phyloP scores from a whole-genome alignment of 1,140 invertebrate species.

The Lasaia peninsularis region DNA sequence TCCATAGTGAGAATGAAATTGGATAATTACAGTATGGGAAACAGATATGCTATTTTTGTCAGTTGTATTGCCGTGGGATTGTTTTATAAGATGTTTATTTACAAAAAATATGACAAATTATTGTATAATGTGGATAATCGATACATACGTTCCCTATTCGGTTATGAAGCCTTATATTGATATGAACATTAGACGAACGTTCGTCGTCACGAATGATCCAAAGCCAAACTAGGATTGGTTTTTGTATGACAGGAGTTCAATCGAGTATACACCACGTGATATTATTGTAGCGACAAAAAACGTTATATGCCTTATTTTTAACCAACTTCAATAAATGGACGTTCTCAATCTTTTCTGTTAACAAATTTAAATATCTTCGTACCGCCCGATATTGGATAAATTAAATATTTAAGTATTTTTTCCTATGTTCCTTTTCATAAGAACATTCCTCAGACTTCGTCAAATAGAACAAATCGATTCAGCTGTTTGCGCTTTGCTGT shows the following conservation, averaged over 20 bases:
- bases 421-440: too few relatives aligned
- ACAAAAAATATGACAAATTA: background rate
- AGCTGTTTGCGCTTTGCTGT: too few relatives aligned
- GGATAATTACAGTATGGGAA: slow-evolving; percentile 51
- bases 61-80: slow-evolving; percentile 52
- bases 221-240: background rate
- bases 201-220: background rate
- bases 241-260: background rate
- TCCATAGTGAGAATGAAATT: slow-evolving; percentile 44
- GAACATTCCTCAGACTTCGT: too few relatives aligned
- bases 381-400: too few relatives aligned
- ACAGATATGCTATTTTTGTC: slow-evolving; percentile 42
- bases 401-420: too few relatives aligned
- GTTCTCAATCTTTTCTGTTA: too few relatives aligned
- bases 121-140: slow-evolving; percentile 3
- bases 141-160: background rate
- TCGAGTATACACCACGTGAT: too few relatives aligned
- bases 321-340: too few relatives aligned
- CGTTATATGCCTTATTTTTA: too few relatives aligned
- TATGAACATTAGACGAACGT: background rate
- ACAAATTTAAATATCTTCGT: too few relatives aligned
- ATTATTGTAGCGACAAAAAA: too few relatives aligned
- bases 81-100: slow-evolving; percentile 28
- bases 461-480: too few relatives aligned
- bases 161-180: background rate